These are phyloP conservation scores for Schizopygopsis malacanthus DNA, from an alignment of 2,797 vertebrate genomes.

Conservation along the genomic window DNA sequence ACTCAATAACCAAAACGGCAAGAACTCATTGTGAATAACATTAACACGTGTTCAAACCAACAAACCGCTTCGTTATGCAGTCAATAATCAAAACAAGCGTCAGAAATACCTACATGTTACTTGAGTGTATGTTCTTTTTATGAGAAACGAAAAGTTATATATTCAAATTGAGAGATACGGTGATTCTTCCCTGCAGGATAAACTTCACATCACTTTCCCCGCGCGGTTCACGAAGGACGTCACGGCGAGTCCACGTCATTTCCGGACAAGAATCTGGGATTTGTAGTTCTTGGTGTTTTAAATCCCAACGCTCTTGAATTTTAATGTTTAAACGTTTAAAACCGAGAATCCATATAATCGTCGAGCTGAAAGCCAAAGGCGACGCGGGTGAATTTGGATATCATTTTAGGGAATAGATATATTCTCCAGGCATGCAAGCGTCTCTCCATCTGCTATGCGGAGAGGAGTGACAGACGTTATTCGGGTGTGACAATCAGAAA, in stretches of 20 bases:
- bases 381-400: rapidly evolving
- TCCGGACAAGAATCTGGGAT: background rate
- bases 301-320: background rate
- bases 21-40: background rate
- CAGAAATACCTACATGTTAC: background rate
- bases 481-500: slow-evolving; percentile 29
- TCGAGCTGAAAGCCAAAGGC: background rate
- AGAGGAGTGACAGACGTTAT: slow-evolving; percentile 33
- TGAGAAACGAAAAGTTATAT: background rate
- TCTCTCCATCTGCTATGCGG: slow-evolving; percentile 24
- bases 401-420: background rate
- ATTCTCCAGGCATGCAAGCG: background rate
- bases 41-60: background rate
- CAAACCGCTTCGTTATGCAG: background rate
- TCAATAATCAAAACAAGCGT: background rate
- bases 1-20: background rate
- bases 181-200: background rate
- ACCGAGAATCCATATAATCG: too few relatives aligned
- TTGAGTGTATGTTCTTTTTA: background rate
- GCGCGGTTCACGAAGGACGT: background rate
- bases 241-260: background rate
- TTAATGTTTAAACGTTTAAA: slow-evolving; percentile 13
- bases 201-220: slow-evolving; percentile 9
- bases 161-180: background rate
- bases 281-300: background rate